Base-by-base conservation (phyloP, 2,113 vertebrate species). In the Clarias gariepinus region DNA sequence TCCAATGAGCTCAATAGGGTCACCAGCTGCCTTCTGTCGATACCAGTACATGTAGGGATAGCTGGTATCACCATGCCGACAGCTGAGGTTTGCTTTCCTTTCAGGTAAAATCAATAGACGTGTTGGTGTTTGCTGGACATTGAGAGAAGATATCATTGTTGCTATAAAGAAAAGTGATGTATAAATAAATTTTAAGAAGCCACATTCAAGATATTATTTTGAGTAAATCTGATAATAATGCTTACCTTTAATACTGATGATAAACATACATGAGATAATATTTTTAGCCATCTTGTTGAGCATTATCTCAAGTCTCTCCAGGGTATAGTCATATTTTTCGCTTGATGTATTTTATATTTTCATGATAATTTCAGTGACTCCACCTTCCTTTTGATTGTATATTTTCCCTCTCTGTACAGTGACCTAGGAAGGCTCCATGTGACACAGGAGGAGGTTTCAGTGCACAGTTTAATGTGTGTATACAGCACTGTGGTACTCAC, bases 11-110 rank as follows among this genome's bases (percentile, higher is more conserved):
- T 89, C 74, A 7, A 90, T 33, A 10, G 86, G 66, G 25, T 36
- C 81, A 60, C 60, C 21, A 0, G 53, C 63, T 52, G 3, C 28
- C 12, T 84, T 90, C 19, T 88, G 90, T 69, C 89, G 86, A 77
- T 91, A 91, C 90, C 90, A 91, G 86, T 69, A 86, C 86, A 91
- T 84, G 73, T 86, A 88, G 0, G 25, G 3, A 28, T 89, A 89
- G 84, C 0, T n/a, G 16, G 0, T 36, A 18, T 91, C 85, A 18
- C 84, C 89, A 28, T 91, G 90, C 9, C 60, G 33, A 57, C 90
- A 91, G 47, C 13, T 33, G 4, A 91, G 68, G 1, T 78, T 80
- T 19, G 63, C 86, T n/a, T 87, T 13, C 15, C 30, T 79, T 21
- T 80, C 66, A 33, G 53, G 28, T 41, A 23, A 52, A 57, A 3